Evolutionary conservation across 53 echinoderm and acorn worm genomes (phyloP).

Genomic region (Patiria pectinifera): DNA sequence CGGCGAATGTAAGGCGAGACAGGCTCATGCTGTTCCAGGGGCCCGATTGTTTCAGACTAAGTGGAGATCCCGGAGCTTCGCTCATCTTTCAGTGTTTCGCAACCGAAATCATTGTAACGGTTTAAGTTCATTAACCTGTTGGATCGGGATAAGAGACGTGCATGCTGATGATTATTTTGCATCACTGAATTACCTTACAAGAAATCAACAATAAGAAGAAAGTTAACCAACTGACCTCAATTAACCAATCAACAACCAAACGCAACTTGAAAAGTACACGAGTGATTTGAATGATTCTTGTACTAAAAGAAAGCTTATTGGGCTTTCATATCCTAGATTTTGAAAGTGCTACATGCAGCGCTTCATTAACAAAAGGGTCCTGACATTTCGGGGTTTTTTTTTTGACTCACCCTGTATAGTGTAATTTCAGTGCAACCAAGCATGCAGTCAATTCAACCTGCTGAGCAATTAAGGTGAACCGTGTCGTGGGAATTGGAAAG

Average conservation of each 20-base stretch:
- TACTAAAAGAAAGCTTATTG: too few species aligned
- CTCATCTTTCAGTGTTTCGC: background rate
- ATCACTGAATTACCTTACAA: background rate
- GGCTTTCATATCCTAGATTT: too few species aligned
- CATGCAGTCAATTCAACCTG: background rate
- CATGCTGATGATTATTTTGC: background rate
- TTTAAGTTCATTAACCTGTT: background rate
- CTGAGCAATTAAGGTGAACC: background rate
- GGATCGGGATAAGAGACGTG: background rate
- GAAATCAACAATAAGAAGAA: background rate
- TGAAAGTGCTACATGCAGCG: too few species aligned
- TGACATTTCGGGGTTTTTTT: too few species aligned
- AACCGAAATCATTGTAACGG: background rate
- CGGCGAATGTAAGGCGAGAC: slow-evolving; percentile 69
- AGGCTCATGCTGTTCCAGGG: slow-evolving; percentile 60
- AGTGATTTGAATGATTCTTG: too few species aligned
- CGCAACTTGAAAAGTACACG: too few species aligned
- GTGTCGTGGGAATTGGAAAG: background rate
- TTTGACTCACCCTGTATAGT: too few species aligned
- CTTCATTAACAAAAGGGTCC: too few species aligned
- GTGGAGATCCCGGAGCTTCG: slow-evolving; percentile 33
- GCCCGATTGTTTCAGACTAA: slow-evolving; percentile 8
- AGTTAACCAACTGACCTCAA: background rate
- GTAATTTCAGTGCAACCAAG: too few species aligned
- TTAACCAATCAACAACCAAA: background rate